Evolutionary conservation across 1,140 invertebrate species (phyloP).

Genomic region (Drosophila lowei): DNA sequence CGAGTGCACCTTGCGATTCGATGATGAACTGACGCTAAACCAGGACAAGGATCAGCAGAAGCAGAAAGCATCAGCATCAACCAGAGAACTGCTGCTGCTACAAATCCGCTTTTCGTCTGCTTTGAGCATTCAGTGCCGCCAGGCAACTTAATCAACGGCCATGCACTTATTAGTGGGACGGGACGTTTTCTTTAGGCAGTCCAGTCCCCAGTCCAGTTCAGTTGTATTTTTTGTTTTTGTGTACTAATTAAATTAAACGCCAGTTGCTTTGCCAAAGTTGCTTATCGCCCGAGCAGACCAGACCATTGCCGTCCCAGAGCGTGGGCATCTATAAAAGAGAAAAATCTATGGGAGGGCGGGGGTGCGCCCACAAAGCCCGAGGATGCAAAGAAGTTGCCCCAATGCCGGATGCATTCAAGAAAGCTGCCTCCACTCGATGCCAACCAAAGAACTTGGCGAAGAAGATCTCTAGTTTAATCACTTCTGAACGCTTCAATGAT

Average conservation of each 20-base stretch:
- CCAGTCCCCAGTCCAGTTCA: too few species aligned
- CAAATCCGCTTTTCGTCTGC: constrained; percentile 63
- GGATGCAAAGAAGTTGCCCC: constrained; percentile 46
- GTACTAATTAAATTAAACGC: constrained; percentile 71
- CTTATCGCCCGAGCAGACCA: constrained; percentile 46
- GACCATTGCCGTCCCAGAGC: constrained; percentile 2
- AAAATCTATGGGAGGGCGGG: background rate
- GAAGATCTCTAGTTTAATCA: constrained; percentile 69
- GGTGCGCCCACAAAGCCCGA: constrained; percentile 9
- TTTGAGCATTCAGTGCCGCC: constrained; percentile 39
- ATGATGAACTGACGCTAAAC: constrained; percentile 13
- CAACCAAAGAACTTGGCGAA: constrained; percentile 22
- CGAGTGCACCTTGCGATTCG: constrained; percentile 4
- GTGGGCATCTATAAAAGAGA: too few species aligned
- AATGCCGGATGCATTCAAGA: too few species aligned
- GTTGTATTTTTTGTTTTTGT: background rate
- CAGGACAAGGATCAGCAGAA: constrained; percentile 11
- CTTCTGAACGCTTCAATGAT: constrained; percentile 57
- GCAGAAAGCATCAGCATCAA: constrained; percentile 10
- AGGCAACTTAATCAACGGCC: constrained; percentile 45
- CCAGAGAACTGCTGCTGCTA: constrained; percentile 38
- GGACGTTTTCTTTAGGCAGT: constrained; percentile 10
- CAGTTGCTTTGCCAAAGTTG: constrained; percentile 57
- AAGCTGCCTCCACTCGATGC: constrained; percentile 3
- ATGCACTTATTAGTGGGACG: constrained; percentile 41